Conservation (phyloP, 1,140 invertebrate genomes). For the Micrasema minimum region DNA sequence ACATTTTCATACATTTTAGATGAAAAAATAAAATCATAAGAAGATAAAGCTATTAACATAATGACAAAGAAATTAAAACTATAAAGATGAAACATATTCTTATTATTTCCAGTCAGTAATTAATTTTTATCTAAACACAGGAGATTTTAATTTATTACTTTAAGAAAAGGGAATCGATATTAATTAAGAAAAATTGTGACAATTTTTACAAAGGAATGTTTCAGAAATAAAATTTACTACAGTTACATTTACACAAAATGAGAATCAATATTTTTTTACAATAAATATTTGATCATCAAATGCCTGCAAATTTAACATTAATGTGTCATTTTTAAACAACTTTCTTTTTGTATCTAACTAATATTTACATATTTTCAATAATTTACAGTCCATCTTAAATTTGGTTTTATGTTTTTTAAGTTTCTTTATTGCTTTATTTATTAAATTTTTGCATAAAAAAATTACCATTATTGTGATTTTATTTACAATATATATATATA, state of each 20-base stretch:
- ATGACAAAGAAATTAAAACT: too few relatives aligned
- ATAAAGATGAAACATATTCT: too few relatives aligned
- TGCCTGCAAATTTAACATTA: not conserved
- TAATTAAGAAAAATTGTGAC: not conserved
- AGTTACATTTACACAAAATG: too few relatives aligned
- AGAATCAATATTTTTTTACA: too few relatives aligned
- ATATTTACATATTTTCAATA: constrained; percentile 19
- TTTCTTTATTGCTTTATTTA: constrained; percentile 40
- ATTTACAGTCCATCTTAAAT: constrained; percentile 27
- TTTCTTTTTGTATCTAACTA: constrained; percentile 33
- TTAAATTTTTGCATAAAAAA: constrained; percentile 36
- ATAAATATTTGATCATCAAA: not conserved
- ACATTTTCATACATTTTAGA: too few relatives aligned
- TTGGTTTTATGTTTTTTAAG: constrained; percentile 24
- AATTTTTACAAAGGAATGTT: constrained; percentile 14
- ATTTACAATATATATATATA: constrained; percentile 19
- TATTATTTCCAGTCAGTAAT: too few relatives aligned
- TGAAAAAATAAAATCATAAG: too few relatives aligned
- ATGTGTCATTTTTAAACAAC: not conserved
- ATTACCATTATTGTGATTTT: constrained; percentile 41
- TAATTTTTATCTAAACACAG: constrained; percentile 32
- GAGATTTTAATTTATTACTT: constrained; percentile 28
- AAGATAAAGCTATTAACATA: too few relatives aligned
- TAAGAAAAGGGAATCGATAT: not conserved
- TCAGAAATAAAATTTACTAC: too few relatives aligned